These are phyloP conservation scores for Porites divaricata DNA, from an alignment of 92 coral and sea anemone species.

Conservation along the genomic window DNA sequence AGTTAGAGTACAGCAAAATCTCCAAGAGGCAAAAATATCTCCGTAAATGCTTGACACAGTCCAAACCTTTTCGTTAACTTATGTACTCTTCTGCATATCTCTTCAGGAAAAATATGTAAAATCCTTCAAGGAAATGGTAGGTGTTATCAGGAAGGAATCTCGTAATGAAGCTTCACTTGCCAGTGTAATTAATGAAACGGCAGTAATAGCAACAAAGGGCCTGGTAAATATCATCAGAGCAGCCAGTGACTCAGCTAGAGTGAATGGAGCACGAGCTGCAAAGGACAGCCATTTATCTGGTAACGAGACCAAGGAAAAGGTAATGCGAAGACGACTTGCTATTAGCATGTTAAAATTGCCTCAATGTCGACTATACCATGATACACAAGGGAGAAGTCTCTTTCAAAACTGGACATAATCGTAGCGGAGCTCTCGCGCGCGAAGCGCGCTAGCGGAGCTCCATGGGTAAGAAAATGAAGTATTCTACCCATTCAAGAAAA, in stretches of 20 bases:
- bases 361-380: background rate
- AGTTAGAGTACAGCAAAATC: too few relatives aligned
- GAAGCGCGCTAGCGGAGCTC: too few relatives aligned
- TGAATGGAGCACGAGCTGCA: constrained; percentile 31
- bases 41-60: too few relatives aligned
- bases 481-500: too few relatives aligned
- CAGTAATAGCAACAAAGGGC: constrained; percentile 38
- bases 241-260: constrained; percentile 63
- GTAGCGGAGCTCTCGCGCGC: too few relatives aligned
- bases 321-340: background rate
- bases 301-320: constrained; percentile 17
- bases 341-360: too few relatives aligned
- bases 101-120: constrained; percentile 34
- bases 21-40: too few relatives aligned
- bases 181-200: constrained; percentile 48
- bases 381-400: too few relatives aligned
- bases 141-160: background rate
- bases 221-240: constrained; percentile 55
- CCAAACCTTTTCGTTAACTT: too few relatives aligned
- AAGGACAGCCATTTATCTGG: constrained; percentile 32
- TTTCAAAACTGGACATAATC: too few relatives aligned
- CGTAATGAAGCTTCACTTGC: constrained; percentile 16
- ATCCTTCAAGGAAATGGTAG: constrained; percentile 38
- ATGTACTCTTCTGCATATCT: background rate
- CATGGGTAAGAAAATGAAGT: too few relatives aligned